Evolutionary conservation across 2,888 invertebrate species (phyloP).

Genomic region (Campopleginae sp.): DNA sequence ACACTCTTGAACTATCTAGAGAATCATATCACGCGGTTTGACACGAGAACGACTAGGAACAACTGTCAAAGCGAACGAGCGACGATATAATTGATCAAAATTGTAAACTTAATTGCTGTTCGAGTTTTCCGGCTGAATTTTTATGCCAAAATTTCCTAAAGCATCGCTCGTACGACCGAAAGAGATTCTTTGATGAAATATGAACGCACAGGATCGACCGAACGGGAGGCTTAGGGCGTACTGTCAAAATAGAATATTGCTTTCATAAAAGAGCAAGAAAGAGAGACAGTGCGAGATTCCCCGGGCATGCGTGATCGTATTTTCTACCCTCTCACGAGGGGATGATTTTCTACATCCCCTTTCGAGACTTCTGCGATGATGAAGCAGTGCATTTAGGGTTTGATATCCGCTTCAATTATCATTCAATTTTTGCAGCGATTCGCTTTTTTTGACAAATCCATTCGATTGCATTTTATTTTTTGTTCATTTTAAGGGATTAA

Average conservation of each 20-base stretch:
- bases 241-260: conserved; percentile 61
- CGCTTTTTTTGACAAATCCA: neutral
- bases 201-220: conserved; percentile 35
- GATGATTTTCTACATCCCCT: conserved; percentile 8
- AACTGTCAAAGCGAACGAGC: neutral
- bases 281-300: conserved; percentile 37
- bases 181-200: neutral
- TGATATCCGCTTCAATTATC: neutral
- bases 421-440: neutral
- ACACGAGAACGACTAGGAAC: conserved; percentile 25
- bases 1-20: conserved; percentile 7
- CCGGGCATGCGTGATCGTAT: conserved; percentile 64
- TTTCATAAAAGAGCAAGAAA: conserved; percentile 29
- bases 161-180: neutral
- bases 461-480: neutral
- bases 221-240: conserved; percentile 63
- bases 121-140: neutral
- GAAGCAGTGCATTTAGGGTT: neutral
- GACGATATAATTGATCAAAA: neutral
- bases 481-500: neutral
- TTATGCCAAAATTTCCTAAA: neutral
- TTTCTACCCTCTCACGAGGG: conserved; percentile 44
- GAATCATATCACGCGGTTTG: conserved; percentile 50
- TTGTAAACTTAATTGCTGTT: neutral
- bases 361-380: neutral